Evolutionary conservation across 92 coral and sea anemone genomes (phyloP), one percentile per base, ranked within the genome.

Genomic region (Phymanthus crucifer): DNA sequence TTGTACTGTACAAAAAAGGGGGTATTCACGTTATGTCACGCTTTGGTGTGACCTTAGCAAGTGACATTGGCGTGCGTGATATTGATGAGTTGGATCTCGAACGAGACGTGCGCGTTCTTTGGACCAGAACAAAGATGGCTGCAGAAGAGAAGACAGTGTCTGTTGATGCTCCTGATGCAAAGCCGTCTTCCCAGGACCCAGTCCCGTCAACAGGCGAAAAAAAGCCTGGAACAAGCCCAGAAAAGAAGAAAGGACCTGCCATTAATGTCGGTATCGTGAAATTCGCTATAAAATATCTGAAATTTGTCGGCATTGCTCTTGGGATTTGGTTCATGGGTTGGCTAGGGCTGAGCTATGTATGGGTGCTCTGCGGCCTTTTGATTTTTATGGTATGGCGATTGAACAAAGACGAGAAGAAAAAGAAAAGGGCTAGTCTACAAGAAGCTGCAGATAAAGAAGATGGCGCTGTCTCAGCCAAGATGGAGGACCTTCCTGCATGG

Each of bases 401-500:
- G 86, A 93, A 96, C 84, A 86, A 86, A 77, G 97, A 96, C 35
- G 94, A 91, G 35, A 84, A 82, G 74, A 84, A 89, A 70, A 83
- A 82, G 83, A 90, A 81, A 71, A 87, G 88, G 75, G 73, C 87
- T 14, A 91, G 87, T 40, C 83, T 92, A 19, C 80, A 88, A 66
- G 91, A 89, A 79, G 85, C 91, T 50, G 68, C 90, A 23, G 94
- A 89, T 77, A 61, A 38, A 24, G 77, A 73, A 32, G 89, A 93
- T 27, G 90, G 90, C 73, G 97, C 87, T 19, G 85, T 89, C 37
- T 78, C 81, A 46, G 95, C 98, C 17, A 94, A 95, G 32, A 87
- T 93, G 90, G 93, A 90, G 74, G 99, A 96, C 79, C 90, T 96
- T 47, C 99, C 99, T 36, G 81, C 90, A 65, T 96, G 99, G 99